Base-by-base conservation (phyloP, 2,113 vertebrate species). In the Rhinopomastus cyanomelas region DNA sequence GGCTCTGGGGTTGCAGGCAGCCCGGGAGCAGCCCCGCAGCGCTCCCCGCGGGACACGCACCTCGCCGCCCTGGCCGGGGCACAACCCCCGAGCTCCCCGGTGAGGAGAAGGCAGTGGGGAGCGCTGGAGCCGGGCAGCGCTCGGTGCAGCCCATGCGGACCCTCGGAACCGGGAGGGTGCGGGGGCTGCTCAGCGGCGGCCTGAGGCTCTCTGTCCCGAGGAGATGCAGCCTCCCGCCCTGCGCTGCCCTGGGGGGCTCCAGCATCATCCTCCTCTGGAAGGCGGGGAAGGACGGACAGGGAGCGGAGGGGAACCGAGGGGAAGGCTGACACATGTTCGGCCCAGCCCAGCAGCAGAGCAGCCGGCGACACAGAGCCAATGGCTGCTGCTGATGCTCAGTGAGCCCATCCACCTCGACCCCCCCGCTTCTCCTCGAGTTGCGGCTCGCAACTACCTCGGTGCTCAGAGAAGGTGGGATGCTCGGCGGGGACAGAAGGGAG, bases 401-500 rank as follows among this genome's bases (percentile, higher is more conserved):
- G 65, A 88, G 87, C n/a, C 88, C 29, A 16, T 76, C 92, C 90
- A 81, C 85, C 91, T 87, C 87, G 46, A 39, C 36, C 67, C 37
- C 26, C 61, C 29, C 8, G 52, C 71, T 20, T 15, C 18, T 30
- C 87, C 87, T 94, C 39, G 92, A 96, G 91, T 93, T 89, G 34
- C 94, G 25, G 94, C 92, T 94, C 86, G 71, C 51, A 73, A 89
- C 68, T 81, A 8, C 77, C 93, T 81, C 56, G 6, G 62, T 7
- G 86, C 26, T 91, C 90, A 14, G 37, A 88, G 94, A 80, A 49
- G 94, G 79, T 27, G 27, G 48, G 95, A 88, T 77, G 89, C 89
- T 89, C 95, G 93, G 90, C 78, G 60, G 27, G 91, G 95, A 39
- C 91, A 91, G 95, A 94, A 92, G 95, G 95, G 91, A 91, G 76